Percentiles rank a stretch among this genome's conserved stretches.
Conservation (phyloP, 2,888 invertebrate genomes). For the Pheosia gnoma region DNA sequence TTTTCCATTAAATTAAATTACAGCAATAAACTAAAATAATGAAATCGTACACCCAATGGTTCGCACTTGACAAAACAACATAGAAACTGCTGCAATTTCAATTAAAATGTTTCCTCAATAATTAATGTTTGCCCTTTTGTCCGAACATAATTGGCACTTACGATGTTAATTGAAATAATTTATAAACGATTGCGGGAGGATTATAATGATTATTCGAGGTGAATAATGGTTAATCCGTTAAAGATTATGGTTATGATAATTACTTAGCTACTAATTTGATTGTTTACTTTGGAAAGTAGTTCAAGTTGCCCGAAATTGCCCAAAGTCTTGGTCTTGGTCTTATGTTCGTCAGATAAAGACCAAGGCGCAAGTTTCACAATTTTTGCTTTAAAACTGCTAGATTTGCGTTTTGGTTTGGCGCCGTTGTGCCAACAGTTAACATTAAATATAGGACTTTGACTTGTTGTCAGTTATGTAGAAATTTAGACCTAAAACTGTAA, state of each 20-base stretch:
- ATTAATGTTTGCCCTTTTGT: slow-evolving; percentile 35
- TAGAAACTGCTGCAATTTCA: slow-evolving; percentile 27
- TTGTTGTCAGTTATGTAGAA: too few species aligned
- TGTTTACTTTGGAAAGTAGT: neutral
- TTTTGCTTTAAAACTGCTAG: too few species aligned
- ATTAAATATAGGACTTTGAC: too few species aligned
- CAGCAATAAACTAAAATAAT: slow-evolving; percentile 12
- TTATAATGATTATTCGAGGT: neutral
- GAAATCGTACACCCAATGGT: neutral
- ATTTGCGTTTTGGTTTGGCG: too few species aligned
- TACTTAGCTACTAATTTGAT: neutral
- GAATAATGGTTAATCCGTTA: neutral
- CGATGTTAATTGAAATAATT: slow-evolving; percentile 41
- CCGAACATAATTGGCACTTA: slow-evolving; percentile 39
- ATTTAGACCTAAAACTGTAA: too few species aligned
- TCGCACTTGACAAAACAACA: slow-evolving; percentile 1
- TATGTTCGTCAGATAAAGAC: too few species aligned
- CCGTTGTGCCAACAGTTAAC: too few species aligned
- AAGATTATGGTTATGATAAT: neutral
- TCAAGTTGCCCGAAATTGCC: too few species aligned
- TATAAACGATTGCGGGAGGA: slow-evolving; percentile 19
- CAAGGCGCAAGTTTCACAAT: too few species aligned
- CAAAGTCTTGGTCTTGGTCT: too few species aligned
- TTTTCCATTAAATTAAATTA: neutral
- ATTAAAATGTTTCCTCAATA: slow-evolving; percentile 37